These are phyloP conservation scores for Prionailurus viverrinus DNA, from an alignment of 2,113 vertebrate genomes.

Conservation along the genomic window DNA sequence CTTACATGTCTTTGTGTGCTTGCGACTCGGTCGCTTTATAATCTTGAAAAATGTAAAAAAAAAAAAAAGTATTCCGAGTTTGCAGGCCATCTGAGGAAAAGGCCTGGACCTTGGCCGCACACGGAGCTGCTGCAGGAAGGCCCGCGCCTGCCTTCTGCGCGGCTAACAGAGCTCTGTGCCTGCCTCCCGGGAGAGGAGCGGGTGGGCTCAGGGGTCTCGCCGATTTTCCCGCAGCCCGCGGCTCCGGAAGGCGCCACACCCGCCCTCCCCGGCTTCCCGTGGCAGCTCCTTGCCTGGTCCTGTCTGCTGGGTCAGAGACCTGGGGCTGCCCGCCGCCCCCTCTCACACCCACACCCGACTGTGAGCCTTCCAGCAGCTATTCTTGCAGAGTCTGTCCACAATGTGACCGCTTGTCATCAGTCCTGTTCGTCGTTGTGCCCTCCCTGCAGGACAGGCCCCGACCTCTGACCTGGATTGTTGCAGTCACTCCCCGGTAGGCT, in stretches of 20 bases:
- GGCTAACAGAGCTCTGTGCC: background rate
- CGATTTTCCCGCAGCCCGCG: fast-evolving
- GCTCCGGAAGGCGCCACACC: fast-evolving
- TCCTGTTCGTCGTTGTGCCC: background rate
- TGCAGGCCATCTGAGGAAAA: background rate
- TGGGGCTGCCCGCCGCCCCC: fast-evolving
- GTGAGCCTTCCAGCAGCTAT: too few species aligned
- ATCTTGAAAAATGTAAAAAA: background rate
- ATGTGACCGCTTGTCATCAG: background rate
- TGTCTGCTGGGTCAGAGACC: background rate
- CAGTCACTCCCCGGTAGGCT: fast-evolving
- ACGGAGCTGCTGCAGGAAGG: too few species aligned
- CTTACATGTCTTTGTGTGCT: background rate
- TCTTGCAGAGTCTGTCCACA: too few species aligned
- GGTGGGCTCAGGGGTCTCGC: background rate
- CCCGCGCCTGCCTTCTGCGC: fast-evolving
- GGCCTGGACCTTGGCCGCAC: background rate
- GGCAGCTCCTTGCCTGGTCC: background rate
- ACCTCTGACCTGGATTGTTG: background rate
- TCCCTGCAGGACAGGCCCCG: fast-evolving
- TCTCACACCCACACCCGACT: background rate
- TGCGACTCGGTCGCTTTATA: background rate
- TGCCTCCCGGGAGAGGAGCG: background rate
- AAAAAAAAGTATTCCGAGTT: background rate
- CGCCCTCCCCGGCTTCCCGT: too few species aligned